These are phyloP conservation scores for Crypturellus tataupa DNA, from an alignment of 2,797 vertebrate genomes.

Conservation along the genomic window DNA sequence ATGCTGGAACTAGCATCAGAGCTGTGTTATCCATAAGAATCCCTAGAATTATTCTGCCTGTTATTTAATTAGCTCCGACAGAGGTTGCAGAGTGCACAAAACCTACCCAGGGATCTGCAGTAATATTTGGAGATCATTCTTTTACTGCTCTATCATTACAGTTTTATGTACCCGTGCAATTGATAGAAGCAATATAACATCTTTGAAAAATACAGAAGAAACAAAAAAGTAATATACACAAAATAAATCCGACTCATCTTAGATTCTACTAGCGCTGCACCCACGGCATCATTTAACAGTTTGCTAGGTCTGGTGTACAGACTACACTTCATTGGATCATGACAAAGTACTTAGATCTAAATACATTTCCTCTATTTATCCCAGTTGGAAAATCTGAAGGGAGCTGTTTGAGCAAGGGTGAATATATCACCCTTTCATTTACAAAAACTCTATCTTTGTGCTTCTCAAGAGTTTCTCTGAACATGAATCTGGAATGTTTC, in stretches of 20 bases:
- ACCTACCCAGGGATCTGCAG: constrained; percentile 67
- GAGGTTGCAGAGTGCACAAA: constrained; percentile 67
- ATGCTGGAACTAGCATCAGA: constrained; percentile 38
- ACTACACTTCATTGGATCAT: constrained; percentile 11
- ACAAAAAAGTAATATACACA: constrained; percentile 51
- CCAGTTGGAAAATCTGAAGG: constrained; percentile 47
- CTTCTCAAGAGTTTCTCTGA: constrained; percentile 15
- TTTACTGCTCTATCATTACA: constrained; percentile 71
- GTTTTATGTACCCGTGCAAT: constrained; percentile 56
- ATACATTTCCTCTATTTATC: constrained; percentile 52
- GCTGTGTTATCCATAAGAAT: constrained; percentile 12
- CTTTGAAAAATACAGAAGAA: constrained; percentile 50
- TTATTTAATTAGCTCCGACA: constrained; percentile 74
- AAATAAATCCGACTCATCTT: constrained; percentile 47
- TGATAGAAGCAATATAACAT: constrained; percentile 60
- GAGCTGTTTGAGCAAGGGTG: constrained; percentile 15
- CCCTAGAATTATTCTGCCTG: constrained; percentile 41
- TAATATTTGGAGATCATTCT: constrained; percentile 68
- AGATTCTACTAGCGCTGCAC: constrained; percentile 32
- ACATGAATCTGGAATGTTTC: neutral
- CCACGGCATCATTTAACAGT: constrained; percentile 44
- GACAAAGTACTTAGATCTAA: constrained; percentile 32
- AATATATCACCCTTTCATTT: constrained; percentile 6
- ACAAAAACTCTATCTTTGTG: constrained; percentile 6
- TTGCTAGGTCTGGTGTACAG: constrained; percentile 36